Evolutionary conservation across 2,797 vertebrate species (phyloP), one percentile per base, ranked within the genome.

Genomic region (Ctenopoma multispine): DNA sequence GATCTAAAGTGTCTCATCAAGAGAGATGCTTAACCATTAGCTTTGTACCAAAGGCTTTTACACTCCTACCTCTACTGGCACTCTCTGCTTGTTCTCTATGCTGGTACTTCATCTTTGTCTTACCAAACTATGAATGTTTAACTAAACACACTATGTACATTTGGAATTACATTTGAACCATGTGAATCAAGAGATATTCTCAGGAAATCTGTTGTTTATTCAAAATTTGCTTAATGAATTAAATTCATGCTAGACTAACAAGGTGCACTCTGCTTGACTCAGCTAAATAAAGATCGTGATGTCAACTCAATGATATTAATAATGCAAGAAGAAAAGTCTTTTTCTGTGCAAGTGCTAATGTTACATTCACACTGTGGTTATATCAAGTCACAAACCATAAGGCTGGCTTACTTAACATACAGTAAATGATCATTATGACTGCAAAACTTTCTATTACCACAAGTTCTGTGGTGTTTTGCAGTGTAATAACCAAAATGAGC

Each of bases 1-100:
- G 36, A 49, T 69, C 40, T 63, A n/a, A 36, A 40, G 36, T 58
- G 47, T 61, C 57, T 7, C 4, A 57, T 69, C 59, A 40, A 44
- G 49, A 74, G 65, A 40, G 69, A 56, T 78, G 53, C 62, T 71
- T 54, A 61, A 68, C 75, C 60, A 66, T 75, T 72, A 80, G 50
- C 61, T 61, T 69, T 48, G 24, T 69, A 58, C 72, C 67, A 77
- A 56, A 69, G 65, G 69, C 68, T 75, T 70, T 77, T 79, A 77
- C 64, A 51, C 66, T 48, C 54, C 55, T 61, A 63, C 46, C 14
- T 62, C 47, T 38, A 34, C n/a, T 43, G 14, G 2, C 68, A 21
- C 41, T 18, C 41, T 10, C 44, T 47, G 1, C 36, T 24, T 48
- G n/a, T 63, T 57, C 18, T 44, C 29, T 51, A 56, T 40, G 43